Evolutionary conservation across 53 echinoderm and acorn worm species (phyloP), one percentile per base, ranked within the genome.

Genomic region (Holothuria leucospilota): DNA sequence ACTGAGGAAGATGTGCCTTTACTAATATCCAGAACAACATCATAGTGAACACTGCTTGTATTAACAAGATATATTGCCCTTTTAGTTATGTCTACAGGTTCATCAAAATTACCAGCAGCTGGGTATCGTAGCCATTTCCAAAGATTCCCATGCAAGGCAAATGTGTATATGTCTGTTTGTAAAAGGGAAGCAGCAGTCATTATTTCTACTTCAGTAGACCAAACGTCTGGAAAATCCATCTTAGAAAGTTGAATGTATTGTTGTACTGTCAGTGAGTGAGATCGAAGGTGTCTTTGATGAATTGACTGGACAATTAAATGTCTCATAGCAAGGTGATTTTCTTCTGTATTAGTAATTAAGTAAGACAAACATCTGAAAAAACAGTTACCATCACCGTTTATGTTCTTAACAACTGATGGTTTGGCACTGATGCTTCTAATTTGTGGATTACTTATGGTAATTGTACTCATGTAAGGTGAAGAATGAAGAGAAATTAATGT

Each of bases 141-240:
- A 39, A 20, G 71, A 71, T 29, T 34, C 8, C 71, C 71, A 39
- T 8, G 42, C 30, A 39, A 39, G 39, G 71, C 71, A 71, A 71
- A 71, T 41, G 20, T 39, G 16, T 39, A 71, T 41, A 71, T 71
- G 41, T 71, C 71, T 20, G 71, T 71, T 14, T 71, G 39, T 71
- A 71, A 34, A 38, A 71, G 39, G 13, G 71, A 59, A 58, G 79
- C 79, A 53, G 79, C 79, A 58, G 79, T 29, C 60, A 79, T 56
- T 58, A 79, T 58, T 79, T 78, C 78, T 41, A 78, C 78, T 24
- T 78, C 78, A 41, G 78, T 78, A 49, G 78, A 49, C 78, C 78
- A 78, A 24, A 46, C 26, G 21, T 51, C 25, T 51, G 25, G 51
- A 51, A 10, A 23, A 29, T n/a, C 21, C 15, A 79, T 79, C 9